Base-by-base conservation (phyloP, 2,888 invertebrate species). In the Tyria jacobaeae region DNA sequence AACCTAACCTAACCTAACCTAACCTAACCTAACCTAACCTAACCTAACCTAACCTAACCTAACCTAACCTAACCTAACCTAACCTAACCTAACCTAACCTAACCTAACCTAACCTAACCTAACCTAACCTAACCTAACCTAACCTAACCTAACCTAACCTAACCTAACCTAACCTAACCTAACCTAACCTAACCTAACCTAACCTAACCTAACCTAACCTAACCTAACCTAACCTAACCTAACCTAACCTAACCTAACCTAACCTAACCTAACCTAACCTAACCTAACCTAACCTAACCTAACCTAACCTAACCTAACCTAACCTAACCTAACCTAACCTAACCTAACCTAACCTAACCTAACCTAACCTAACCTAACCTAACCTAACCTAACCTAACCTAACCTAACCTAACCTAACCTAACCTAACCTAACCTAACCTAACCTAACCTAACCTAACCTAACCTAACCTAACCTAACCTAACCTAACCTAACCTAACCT, bases 401-500 rank as follows among this genome's bases (percentile, higher is more conserved):
- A 61, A 61, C 61, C 61, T 61, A 61, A 61, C 61, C 61, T 61
- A 61, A 61, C 61, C 61, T 61, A 61, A 61, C 61, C 61, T 61
- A 61, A 61, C 61, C 61, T 61, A 61, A 61, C 61, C 62, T 47
- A 47, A 47, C 62, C 61, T 62, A 62, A 62, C 61, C 61, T 62
- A 62, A 62, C 61, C 61, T 62, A 62, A 47, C 61, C 61, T 62
- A 62, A 62, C 61, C 61, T 62, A 62, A 62, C 61, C 61, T 62
- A 62, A 62, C 61, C 61, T 62, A 57, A 57, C 61, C 61, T 62
- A 52, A 62, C 61, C 61, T 57, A 56, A 57, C 61, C 57, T 62
- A 57, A 62, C 56, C 61, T 52, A 56, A 62, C 61, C 47, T 47
- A 47, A 47, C 47, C 47, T 47, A 47, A 47, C 47, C 47, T 47